Base-by-base conservation (phyloP, 2,113 vertebrate genomes). In the Abramis brama region DNA sequence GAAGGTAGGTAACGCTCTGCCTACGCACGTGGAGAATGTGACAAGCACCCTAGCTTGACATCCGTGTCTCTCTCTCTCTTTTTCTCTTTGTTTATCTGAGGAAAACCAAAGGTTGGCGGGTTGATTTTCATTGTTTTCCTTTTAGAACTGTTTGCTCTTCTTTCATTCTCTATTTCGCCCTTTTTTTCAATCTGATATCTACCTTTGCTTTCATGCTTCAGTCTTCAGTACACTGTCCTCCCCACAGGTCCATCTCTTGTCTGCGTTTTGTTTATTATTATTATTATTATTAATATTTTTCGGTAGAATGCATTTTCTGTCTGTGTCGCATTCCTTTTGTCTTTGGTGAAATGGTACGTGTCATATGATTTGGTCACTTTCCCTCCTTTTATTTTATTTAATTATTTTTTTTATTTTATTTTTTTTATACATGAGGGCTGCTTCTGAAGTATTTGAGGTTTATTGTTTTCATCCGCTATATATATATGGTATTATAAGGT, bases 1-100 rank as follows among this genome's bases (percentile, higher is more conserved):
- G 94, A 99, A 99, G 98, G 97, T 99, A 99, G 98, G 98, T 99
- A 98, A 96, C 91, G 82, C 94, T 97, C 96, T 96, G 93, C 96
- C 97, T 97, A 94, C 95, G 96, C 96, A 97, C 97, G 95, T 96
- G 97, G 96, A 98, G 97, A 97, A 97, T 98, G 96, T 97, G 93
- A 97, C 94, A 96, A 97, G 96, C 97, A 97, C 97, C 96, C 95
- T 96, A 98, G 97, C 97, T 98, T 98, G 97, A 97, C 96, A 96
- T 96, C 92, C 96, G 96, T 98, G 96, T 97, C 87, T 91, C 94
- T 85, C 77, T 85, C 77, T 93, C 89, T 93, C 91, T 95, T 91
- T 93, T 91, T 93, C 80, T 85, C 75, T 90, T 59, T 5, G 25
- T 90, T 91, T 89, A 89, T 94, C 60, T 85, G 92, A 92, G 90